Conservation (phyloP, 2,113 vertebrate genomes). For the Bufo bufo region DNA sequence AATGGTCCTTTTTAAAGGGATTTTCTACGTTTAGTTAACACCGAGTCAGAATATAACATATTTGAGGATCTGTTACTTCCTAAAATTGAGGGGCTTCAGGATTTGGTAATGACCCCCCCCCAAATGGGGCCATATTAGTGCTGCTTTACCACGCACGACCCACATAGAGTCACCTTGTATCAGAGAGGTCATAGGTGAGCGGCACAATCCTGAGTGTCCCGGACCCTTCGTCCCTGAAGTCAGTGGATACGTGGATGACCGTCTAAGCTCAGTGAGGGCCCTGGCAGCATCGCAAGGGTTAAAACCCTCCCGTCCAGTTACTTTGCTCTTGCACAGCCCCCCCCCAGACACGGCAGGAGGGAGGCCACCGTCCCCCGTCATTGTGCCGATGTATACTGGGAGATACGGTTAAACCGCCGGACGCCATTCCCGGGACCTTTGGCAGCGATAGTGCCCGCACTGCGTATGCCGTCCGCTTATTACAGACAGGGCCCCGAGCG, state of each 20-base stretch:
- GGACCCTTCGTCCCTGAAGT: not conserved
- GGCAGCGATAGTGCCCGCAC: not conserved
- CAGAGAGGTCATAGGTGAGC: too few species aligned
- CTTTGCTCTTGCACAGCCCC: not conserved
- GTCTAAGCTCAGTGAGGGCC: not conserved
- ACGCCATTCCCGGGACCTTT: not conserved
- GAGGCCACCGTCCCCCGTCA: not conserved
- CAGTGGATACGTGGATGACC: not conserved
- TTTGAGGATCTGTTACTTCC: too few species aligned
- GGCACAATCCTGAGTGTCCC: too few species aligned
- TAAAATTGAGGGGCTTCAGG: too few species aligned
- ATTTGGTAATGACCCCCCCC: too few species aligned
- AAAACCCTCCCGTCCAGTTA: not conserved
- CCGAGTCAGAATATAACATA: too few species aligned
- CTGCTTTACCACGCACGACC: too few species aligned
- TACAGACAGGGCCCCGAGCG: not conserved
- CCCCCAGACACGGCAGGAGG: not conserved
- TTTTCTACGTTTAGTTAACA: too few species aligned
- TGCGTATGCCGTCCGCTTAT: not conserved
- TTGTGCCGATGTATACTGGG: slow-evolving; percentile 2
- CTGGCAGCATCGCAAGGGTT: not conserved
- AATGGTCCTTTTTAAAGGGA: too few species aligned
- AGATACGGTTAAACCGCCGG: not conserved
- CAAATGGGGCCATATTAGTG: too few species aligned
- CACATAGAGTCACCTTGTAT: too few species aligned